phyloP scores from a whole-genome alignment of 2,113 vertebrate species.

The Helogale parvula region DNA sequence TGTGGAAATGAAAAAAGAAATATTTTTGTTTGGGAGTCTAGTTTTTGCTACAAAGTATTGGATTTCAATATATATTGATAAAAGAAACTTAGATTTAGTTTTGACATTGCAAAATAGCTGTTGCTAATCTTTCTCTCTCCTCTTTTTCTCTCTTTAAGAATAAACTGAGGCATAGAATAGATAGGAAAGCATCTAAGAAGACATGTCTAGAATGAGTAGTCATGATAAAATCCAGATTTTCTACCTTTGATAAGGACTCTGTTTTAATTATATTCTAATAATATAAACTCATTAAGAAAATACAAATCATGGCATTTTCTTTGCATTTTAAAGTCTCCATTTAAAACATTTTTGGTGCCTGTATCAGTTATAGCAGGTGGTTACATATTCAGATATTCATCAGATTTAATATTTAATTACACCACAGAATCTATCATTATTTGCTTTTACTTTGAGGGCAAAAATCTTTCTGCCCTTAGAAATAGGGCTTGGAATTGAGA shows the following conservation, averaged over 20 bases:
- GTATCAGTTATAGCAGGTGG: slow-evolving; percentile 74
- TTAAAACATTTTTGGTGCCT: slow-evolving; percentile 45
- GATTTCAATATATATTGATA: neutral
- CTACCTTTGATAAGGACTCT: neutral
- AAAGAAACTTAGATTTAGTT: slow-evolving; percentile 25
- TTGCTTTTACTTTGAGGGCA: neutral
- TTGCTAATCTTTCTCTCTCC: neutral
- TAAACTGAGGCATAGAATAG: neutral
- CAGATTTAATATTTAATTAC: slow-evolving; percentile 18
- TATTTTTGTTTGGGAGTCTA: slow-evolving; percentile 1
- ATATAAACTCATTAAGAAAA: slow-evolving; percentile 25
- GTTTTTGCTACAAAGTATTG: neutral
- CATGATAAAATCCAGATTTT: neutral
- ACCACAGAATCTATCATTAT: neutral
- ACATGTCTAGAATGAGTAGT: neutral
- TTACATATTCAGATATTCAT: neutral
- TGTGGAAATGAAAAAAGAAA: neutral
- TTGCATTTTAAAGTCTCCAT: neutral
- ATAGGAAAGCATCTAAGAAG: neutral
- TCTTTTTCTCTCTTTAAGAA: neutral
- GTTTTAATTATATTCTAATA: slow-evolving; percentile 8
- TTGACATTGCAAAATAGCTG: neutral
- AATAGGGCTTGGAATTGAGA: neutral
- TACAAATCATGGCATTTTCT: neutral
- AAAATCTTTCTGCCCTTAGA: neutral